Evolutionary conservation across 2,888 invertebrate genomes (phyloP).

Genomic region (Escarpia spicata): DNA sequence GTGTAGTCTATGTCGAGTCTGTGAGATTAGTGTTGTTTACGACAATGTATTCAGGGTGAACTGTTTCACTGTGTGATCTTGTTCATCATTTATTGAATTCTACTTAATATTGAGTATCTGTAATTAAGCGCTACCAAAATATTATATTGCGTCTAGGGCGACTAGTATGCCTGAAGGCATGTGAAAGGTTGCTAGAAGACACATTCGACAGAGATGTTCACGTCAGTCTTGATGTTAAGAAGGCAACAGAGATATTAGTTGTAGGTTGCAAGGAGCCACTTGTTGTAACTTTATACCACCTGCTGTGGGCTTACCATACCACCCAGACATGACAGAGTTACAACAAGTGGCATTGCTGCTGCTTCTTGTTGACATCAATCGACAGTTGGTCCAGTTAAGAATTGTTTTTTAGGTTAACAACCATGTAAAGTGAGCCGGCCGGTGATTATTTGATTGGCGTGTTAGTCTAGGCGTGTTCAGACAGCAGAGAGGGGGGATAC

Average conservation of each 20-base stretch:
- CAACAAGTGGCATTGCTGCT: not conserved
- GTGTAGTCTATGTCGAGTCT: not conserved
- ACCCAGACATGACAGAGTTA: not conserved
- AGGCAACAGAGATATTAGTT: not conserved
- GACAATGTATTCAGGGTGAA: constrained; percentile 5
- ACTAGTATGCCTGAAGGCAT: not conserved
- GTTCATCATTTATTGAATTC: not conserved
- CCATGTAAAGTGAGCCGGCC: not conserved
- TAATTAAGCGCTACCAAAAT: not conserved
- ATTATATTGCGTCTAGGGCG: not conserved
- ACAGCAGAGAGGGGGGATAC: not conserved
- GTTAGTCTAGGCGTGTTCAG: constrained; percentile 1
- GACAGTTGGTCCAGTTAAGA: not conserved
- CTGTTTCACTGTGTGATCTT: not conserved
- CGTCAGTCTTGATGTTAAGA: not conserved
- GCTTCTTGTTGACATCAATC: not conserved
- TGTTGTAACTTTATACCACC: not conserved
- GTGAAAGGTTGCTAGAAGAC: not conserved
- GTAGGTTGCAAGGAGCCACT: no score
- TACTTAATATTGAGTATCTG: constrained; percentile 4
- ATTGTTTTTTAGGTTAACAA: not conserved
- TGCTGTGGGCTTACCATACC: not conserved
- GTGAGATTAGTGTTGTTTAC: not conserved
- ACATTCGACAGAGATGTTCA: not conserved
- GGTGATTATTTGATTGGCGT: not conserved